Base-by-base conservation (phyloP, 2,888 invertebrate genomes). In the Noctua pronuba region DNA sequence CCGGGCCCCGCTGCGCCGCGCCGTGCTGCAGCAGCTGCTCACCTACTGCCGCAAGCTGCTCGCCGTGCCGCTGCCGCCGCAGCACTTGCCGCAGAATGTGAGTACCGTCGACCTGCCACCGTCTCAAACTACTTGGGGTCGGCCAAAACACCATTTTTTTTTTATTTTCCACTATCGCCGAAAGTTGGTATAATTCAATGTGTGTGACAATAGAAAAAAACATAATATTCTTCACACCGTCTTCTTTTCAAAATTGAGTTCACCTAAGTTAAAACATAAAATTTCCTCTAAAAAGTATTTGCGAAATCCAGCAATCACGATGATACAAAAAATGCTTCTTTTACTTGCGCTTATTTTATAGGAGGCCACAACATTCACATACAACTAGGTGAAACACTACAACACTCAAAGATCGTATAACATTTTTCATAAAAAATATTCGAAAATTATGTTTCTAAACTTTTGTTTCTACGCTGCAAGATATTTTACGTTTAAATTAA, bases 31-130 rank as follows among this genome's bases (percentile, higher is more conserved):
- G 88, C 79, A 79, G 79, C 79, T 79, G 66, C 79, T 79, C 97
- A 98, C 89, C 96, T 98, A 98, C 88, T 97, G 97, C 84, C 95
- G 97, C 84, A 96, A 96, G 89, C 95, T 97, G 89, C 96, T 97
- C 41, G 95, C 97, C 85, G 96, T 97, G 86, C 97, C 97, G 66
- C 92, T 74, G 78, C 84, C 88, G 71, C 85, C 87, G 69, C 58
- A 82, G 70, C 82, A 82, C 55, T 71, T 82, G 58, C 80, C 87
- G 10, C 68, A 79, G 31, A 55, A 79, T 24, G 49, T 49, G 49
- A 49, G 49, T 49, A 18, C 1, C 46, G 1, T 0, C 44, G 4
- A 0, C 44, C 16, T 16, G 5, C 5, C 5, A 16, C 5, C 44
- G 16, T 1, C 46, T n/a, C 6, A 7, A 8, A 49, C 49, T 2